Base-by-base conservation (phyloP, 2,888 invertebrate genomes). In the Nezara viridula region DNA sequence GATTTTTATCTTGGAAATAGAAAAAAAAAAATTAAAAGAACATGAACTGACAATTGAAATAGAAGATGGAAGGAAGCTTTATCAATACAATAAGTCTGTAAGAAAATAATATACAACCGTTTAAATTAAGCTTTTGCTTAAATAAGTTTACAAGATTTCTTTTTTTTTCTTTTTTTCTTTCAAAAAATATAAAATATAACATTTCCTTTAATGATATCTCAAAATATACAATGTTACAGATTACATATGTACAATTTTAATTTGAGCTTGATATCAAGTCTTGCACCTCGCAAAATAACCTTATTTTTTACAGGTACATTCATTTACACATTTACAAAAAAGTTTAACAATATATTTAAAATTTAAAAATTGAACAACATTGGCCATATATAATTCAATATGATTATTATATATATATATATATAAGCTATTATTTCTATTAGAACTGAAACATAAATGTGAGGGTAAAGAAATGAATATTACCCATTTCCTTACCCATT, bases 151-250 rank as follows among this genome's bases (percentile, higher is more conserved):
- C 37, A 86, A n/a, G 10, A n/a, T 52, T 55, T 52, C 50, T 86
- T 86, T 52, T 52, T 37, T 86, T 52, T 52, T 55, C 37, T 32
- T 86, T 86, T 52, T 55, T 50, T 55, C 66, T 37, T 73, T 73
- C 40, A 52, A 40, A 52, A 86, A 86, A 86, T 86, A 86, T 86
- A 86, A 86, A 86, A 86, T 86, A 86, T 86, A 86, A 55, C 60
- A 40, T 86, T 60, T 60, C 32, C 40, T 86, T 86, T 55, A 50
- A 55, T 44, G 44, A 88, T 88, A 88, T 88, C 88, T 88, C 88
- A 77, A 88, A 88, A 88, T 88, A 77, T 88, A 88, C 88, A 88
- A 88, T 88, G 88, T 88, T 60, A 73, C 52, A 60, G 50, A 88
- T 88, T 73, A 88, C n/a, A 32, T 88, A 88, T 88, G 77, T 88